A percentile compares a stretch with the other conserved stretches of the same genome.
phyloP scores from a whole-genome alignment of 1,140 invertebrate genomes.

The Calosoma granatense region DNA sequence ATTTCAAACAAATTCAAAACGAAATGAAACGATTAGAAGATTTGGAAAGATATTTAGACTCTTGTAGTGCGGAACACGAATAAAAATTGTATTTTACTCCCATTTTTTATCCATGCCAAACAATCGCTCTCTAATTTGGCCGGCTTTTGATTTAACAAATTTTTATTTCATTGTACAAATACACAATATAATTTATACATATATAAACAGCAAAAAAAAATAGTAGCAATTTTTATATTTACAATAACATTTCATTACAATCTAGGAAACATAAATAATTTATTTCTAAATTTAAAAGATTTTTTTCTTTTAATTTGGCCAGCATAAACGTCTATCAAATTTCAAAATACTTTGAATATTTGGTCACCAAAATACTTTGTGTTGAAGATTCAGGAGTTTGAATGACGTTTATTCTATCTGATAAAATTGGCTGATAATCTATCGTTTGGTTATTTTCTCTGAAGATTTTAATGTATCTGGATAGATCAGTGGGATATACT shows the following conservation, averaged over 20 bases:
- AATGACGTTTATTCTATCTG: too few relatives aligned
- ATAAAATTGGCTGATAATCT: too few relatives aligned
- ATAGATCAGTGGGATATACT: constrained; percentile 28
- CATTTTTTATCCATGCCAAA: too few relatives aligned
- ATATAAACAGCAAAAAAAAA: not conserved
- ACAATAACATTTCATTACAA: not conserved
- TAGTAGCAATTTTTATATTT: too few relatives aligned
- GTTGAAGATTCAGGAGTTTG: too few relatives aligned
- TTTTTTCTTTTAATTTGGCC: not conserved
- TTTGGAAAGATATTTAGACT: constrained; percentile 35
- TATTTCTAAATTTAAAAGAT: not conserved
- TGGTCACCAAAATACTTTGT: too few relatives aligned
- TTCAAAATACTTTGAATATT: too few relatives aligned
- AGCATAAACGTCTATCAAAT: too few relatives aligned
- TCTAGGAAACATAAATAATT: not conserved
- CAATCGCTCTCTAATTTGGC: not conserved
- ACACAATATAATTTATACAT: not conserved
- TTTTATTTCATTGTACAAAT: not conserved
- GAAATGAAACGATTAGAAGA: constrained; percentile 33
- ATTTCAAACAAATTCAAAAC: constrained; percentile 36
- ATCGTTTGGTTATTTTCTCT: not conserved
- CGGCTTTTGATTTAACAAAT: not conserved
- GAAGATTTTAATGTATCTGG: constrained; percentile 4
- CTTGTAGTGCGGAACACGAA: constrained; percentile 23
- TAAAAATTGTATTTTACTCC: not conserved